Percentiles rank a stretch among this genome's conserved stretches.
Conservation (phyloP, 2,797 vertebrate species). For the Enteromius fasciolatus region DNA sequence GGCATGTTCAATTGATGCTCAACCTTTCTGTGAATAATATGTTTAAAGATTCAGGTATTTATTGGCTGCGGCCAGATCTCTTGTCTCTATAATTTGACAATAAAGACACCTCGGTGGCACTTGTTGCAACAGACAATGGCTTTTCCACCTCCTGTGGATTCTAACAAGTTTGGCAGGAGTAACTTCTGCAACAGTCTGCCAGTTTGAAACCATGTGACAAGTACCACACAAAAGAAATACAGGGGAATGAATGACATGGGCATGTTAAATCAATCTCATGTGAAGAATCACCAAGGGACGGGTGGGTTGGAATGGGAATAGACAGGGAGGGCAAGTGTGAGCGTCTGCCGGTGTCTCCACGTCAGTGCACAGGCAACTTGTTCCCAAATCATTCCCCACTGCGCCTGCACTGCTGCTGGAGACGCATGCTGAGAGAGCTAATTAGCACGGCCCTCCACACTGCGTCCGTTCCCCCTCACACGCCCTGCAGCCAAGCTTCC, state of each 20-base stretch:
- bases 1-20: background rate
- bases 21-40: background rate
- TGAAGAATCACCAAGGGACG: constrained; percentile 20
- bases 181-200: background rate
- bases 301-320: constrained; percentile 17
- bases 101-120: background rate
- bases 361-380: constrained; percentile 68
- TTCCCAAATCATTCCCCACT: constrained; percentile 77
- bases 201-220: background rate
- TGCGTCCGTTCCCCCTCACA: constrained; percentile 71
- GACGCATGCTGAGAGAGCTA: constrained; percentile 79
- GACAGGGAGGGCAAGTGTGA: constrained; percentile 11
- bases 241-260: constrained; percentile 23
- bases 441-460: constrained; percentile 78
- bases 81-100: background rate
- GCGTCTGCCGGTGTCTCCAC: constrained; percentile 62
- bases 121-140: background rate
- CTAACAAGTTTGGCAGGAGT: background rate
- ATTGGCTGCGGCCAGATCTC: background rate
- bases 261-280: constrained; percentile 37
- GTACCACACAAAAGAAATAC: background rate
- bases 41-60: constrained; percentile 10
- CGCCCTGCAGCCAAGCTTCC: constrained; percentile 52
- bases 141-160: constrained; percentile 6
- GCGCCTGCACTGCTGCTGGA: constrained; percentile 73